phyloP scores from a whole-genome alignment of 1,140 invertebrate genomes.

The Olivierus martensii region DNA sequence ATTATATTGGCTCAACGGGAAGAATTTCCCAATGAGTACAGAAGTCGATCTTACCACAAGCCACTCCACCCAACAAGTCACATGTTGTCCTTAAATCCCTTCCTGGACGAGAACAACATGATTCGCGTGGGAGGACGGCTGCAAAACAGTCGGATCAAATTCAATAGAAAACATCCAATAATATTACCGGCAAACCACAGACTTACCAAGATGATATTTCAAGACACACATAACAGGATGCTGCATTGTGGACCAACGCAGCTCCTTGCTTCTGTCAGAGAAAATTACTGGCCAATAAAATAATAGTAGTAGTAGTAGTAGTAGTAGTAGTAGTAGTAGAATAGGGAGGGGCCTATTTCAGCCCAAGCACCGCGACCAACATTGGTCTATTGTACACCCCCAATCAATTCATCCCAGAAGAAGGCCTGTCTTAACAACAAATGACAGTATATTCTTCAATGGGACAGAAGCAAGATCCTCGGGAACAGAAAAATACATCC shows the following conservation, averaged over 20 bases:
- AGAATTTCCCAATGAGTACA: neutral
- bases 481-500: no score
- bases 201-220: neutral
- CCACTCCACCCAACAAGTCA: neutral
- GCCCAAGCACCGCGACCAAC: no score
- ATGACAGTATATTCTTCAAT: no score
- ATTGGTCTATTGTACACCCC: no score
- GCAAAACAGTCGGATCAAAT: neutral
- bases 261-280: neutral
- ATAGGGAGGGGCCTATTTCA: no score
- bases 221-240: neutral
- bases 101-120: constrained; percentile 26
- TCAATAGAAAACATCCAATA: constrained; percentile 1
- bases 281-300: no score
- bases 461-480: no score
- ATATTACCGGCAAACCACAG: constrained; percentile 1
- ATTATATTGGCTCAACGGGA: neutral
- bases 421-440: no score
- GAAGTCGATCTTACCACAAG: neutral
- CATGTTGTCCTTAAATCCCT: constrained; percentile 20
- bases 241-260: neutral
- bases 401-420: no score
- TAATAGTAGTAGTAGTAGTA: neutral
- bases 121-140: constrained; percentile 15
- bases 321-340: no score